Evolutionary conservation across 1,140 invertebrate genomes (phyloP), one percentile per base, ranked within the genome.

Genomic region (Musca domestica): DNA sequence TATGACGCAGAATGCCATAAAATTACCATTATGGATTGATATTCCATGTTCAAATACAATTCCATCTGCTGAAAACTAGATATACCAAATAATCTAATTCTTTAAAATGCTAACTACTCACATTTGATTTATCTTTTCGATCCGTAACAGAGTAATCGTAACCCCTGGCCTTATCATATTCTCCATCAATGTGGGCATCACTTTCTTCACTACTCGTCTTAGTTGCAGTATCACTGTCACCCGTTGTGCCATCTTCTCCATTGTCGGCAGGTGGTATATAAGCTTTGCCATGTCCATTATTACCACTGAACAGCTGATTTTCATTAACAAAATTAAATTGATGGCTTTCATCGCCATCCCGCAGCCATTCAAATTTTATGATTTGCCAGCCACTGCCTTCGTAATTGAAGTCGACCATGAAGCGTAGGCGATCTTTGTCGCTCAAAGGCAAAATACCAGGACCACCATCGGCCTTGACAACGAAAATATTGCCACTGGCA

Each of bases 381-480:
- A 80, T 74, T 61, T 80, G 74, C 78, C 78, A 80, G 34, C 77
- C 77, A 2, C 70, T 78, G 66, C 74, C 74, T 25, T 80, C 78
- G 47, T 70, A 80, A 54, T 80, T 80, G 48, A 80, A 80, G 64
- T 80, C 77, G 22, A 80, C 73, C 74, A 78, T 74, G 20, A 80
- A 80, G 23, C 77, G 77, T 14, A 80, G 66, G 66, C 76, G 77
- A 71, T 80, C 77, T 2, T 74, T 71, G 0, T 77, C 76, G 9
- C 77, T 76, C 19, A 80, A 66, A 0, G 54, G 49, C 27, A 74
- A 73, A 15, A 66, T 70, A 47, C 71, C 52, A 23, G 71, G 69
- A 30, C 70, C 66, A 17, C 70, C 30, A 71, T 67, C 1, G 14
- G 67, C 63, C 14, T 71, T 20, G 15, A 25, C 12, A 20, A 7